A percentile compares a stretch with the other conserved stretches of the same genome.
phyloP scores from a whole-genome alignment of 2,797 vertebrate species.

The Limosa lapponica region DNA sequence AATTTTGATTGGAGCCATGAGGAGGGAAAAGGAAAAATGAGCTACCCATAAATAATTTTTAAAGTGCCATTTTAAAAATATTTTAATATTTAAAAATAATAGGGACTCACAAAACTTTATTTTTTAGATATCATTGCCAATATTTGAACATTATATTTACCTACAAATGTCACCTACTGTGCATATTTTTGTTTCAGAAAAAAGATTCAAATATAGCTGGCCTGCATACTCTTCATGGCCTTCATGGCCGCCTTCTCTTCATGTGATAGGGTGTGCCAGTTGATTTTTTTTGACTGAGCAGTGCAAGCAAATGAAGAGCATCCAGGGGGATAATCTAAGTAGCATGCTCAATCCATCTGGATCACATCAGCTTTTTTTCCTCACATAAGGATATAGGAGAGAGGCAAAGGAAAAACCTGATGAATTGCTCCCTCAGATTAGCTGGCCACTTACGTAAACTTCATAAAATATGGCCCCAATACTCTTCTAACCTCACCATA shows the following conservation, averaged over 20 bases:
- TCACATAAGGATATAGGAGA: not conserved
- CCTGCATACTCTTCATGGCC: not conserved
- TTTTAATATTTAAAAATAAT: not conserved
- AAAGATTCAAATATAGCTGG: not conserved
- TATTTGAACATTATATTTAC: not conserved
- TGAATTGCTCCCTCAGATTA: not conserved
- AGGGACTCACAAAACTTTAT: not conserved
- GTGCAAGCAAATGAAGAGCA: not conserved
- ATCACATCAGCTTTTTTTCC: conserved; percentile 4
- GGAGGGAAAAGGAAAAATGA: not conserved
- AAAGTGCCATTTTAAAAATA: not conserved
- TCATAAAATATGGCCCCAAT: not conserved
- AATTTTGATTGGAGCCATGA: not conserved
- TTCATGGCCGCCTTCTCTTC: not conserved
- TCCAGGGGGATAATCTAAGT: not conserved
- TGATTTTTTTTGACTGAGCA: not conserved
- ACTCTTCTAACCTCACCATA: not conserved
- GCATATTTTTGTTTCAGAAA: not conserved
- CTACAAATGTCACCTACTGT: not conserved
- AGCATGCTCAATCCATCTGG: conserved; percentile 15
- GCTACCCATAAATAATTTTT: not conserved
- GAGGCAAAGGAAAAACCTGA: conserved; percentile 22
- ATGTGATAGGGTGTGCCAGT: not conserved
- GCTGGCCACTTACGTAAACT: not conserved
- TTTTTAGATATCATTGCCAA: not conserved